Conservation (phyloP, 1,140 invertebrate species). For the Pachypsylla venusta region DNA sequence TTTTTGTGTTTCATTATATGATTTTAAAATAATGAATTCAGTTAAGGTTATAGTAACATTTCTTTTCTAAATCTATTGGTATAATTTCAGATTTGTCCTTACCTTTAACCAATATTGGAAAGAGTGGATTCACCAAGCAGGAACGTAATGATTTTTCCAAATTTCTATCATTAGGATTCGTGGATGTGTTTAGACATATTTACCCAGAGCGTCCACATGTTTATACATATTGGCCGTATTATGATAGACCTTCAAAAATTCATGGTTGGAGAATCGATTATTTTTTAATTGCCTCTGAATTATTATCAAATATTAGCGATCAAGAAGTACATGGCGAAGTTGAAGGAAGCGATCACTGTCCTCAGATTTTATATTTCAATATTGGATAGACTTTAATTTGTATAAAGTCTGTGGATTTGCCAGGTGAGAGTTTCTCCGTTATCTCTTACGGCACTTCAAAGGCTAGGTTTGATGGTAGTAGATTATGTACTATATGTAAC, state of each 20-base stretch:
- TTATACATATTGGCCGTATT: constrained; percentile 5
- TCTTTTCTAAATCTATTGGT: too few species aligned
- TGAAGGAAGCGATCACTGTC: background rate
- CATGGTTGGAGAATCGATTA: background rate
- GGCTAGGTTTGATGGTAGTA: too few species aligned
- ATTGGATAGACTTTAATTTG: too few species aligned
- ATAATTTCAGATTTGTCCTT: constrained; percentile 3
- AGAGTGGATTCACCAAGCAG: background rate
- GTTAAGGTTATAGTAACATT: too few species aligned
- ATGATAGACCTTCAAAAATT: background rate
- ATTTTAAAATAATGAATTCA: too few species aligned
- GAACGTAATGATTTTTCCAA: background rate
- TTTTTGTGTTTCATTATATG: too few species aligned
- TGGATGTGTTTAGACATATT: background rate
- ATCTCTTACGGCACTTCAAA: too few species aligned
- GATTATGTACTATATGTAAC: too few species aligned
- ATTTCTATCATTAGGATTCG: background rate
- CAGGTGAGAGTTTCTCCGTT: too few species aligned
- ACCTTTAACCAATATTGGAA: background rate
- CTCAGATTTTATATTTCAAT: background rate
- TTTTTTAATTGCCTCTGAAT: background rate
- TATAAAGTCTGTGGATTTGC: too few species aligned
- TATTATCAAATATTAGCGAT: background rate
- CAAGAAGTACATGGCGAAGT: background rate
- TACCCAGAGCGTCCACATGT: constrained; percentile 1